Conservation (phyloP, 2,113 vertebrate species). For the Pygoscelis adeliae region DNA sequence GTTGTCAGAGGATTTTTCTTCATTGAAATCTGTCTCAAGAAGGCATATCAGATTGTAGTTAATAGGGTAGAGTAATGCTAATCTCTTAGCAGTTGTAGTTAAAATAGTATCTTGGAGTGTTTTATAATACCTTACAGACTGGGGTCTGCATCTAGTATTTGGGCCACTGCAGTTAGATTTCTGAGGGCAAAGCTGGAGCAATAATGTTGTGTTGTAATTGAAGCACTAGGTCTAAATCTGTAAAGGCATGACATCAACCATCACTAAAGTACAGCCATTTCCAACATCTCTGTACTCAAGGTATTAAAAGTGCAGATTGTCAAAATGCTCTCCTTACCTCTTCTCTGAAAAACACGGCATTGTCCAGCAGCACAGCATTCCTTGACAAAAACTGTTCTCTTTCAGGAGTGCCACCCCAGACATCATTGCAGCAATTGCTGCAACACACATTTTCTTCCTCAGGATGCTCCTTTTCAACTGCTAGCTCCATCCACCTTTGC, state of each 20-base stretch:
- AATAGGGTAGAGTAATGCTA: background rate
- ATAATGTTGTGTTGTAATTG: fast-evolving
- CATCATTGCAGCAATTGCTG: background rate
- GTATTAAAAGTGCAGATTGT: too few species aligned
- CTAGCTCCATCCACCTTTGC: background rate
- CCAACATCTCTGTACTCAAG: background rate
- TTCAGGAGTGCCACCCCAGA: background rate
- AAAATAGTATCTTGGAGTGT: background rate
- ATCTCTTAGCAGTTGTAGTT: background rate
- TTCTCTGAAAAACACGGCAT: background rate
- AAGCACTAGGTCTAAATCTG: background rate
- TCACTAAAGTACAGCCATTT: background rate
- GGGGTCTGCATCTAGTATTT: background rate
- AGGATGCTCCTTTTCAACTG: background rate
- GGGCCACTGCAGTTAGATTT: background rate
- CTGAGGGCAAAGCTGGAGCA: background rate
- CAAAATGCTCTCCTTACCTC: background rate
- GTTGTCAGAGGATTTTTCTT: conserved; percentile 31
- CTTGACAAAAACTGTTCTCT: background rate
- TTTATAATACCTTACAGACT: background rate
- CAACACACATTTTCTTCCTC: background rate
- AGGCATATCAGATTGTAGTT: background rate
- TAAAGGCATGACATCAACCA: background rate
- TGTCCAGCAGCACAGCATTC: background rate
- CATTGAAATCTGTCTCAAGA: background rate